These are phyloP conservation scores for Heptranchias perlo DNA, from an alignment of 2,113 vertebrate species.

Conservation along the genomic window DNA sequence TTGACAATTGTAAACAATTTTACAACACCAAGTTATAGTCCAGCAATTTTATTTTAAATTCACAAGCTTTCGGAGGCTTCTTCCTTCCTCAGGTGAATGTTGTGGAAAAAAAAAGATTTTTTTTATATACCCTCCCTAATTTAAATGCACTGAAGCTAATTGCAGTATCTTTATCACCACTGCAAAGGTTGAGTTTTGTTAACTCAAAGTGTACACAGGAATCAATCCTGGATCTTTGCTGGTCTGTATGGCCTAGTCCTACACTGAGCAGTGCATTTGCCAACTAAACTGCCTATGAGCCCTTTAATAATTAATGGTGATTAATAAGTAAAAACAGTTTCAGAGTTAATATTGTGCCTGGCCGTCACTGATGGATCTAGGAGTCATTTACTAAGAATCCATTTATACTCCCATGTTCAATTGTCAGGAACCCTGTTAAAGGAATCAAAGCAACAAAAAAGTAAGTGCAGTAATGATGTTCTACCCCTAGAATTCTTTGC, in stretches of 20 bases:
- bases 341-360: not conserved
- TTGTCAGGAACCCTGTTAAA: not conserved
- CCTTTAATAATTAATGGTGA: not conserved
- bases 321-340: not conserved
- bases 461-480: not conserved
- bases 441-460: not conserved
- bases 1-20: no score
- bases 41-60: no score
- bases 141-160: not conserved
- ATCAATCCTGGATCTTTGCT: not conserved
- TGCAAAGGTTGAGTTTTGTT: not conserved
- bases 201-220: not conserved
- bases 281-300: not conserved
- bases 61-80: no score
- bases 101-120: no score
- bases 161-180: not conserved
- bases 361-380: not conserved
- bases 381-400: not conserved
- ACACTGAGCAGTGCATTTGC: not conserved
- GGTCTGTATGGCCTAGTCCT: no score
- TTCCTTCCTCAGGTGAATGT: no score
- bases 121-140: not conserved
- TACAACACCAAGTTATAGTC: no score
- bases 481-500: not conserved
- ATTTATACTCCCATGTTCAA: not conserved